Evolutionary conservation across 2,888 invertebrate genomes (phyloP), one percentile per base, ranked within the genome.

Genomic region (Hirtodrosophila alboralis): DNA sequence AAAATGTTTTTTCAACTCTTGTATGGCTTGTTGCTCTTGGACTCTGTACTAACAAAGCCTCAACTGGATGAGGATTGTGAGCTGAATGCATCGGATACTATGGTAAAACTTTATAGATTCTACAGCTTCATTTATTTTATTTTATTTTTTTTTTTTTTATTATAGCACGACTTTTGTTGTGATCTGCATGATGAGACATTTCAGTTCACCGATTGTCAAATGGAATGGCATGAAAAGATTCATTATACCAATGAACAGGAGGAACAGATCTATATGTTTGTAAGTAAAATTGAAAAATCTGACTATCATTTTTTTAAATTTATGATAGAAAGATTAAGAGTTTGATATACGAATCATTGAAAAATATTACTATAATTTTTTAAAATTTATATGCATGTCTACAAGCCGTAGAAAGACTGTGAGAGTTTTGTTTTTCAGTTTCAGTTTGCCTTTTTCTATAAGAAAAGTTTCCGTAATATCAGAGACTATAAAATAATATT

Each of bases 141-240:
- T 0, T 6, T 2, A 7, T 6, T 1, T 3, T n/a, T 27, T 5
- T 38, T 3, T 5, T n/a, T 0, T 0, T 13, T 8, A 7, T 31
- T 61, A 0, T 16, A 87, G 86, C 79, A 87, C 18, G 87, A 87
- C 26, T 87, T 87, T 23, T 86, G 86, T 43, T 88, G 87, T 31
- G 79, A 75, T 12, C 44, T 87, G 14, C 86, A 88, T 18, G 79
- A 88, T n/a, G 86, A 84, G n/a, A 54, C 68, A 14, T 33, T 41
- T 0, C 76, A 86, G 16, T 84, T 86, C 10, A 30, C 18, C 18
- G 70, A 75, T 1, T 88, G 88, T 12, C 67, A 84, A 28, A 52
- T 41, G n/a, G 45, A 79, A 2, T 88, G 86, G 86, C 51, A 49
- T 1, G 56, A 71, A 0, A 75, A 70, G 51, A 62, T 86, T 1